Percentiles rank a stretch among this genome's conserved stretches.
phyloP scores from a whole-genome alignment of 1,140 invertebrate species.

The Pseudomyrmex concolor region DNA sequence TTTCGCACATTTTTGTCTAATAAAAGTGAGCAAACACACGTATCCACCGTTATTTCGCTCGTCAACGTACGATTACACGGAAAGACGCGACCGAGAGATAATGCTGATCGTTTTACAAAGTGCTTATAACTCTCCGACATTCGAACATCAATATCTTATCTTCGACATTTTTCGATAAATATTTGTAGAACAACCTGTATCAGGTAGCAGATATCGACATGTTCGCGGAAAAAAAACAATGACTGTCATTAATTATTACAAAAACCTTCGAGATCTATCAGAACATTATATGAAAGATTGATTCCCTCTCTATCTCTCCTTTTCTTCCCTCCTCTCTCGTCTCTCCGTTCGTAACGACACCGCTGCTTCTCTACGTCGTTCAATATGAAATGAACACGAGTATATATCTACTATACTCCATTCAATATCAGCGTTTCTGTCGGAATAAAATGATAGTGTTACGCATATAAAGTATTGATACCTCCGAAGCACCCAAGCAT shows the following conservation, averaged over 20 bases:
- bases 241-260: neutral
- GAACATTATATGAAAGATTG: too few species aligned
- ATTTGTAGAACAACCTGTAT: neutral
- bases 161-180: neutral
- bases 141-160: neutral
- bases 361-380: neutral
- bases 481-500: slow-evolving; percentile 1
- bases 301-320: too few species aligned
- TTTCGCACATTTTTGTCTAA: slow-evolving; percentile 10
- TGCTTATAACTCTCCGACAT: neutral
- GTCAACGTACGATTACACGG: neutral
- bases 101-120: neutral
- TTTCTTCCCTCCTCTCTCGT: too few species aligned
- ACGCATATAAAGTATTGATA: slow-evolving; percentile 25
- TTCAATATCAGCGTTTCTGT: slow-evolving; percentile 9
- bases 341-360: too few species aligned
- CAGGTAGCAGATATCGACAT: neutral
- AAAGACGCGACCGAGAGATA: neutral
- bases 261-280: neutral
- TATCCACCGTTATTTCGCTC: neutral
- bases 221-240: neutral
- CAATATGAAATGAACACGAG: slow-evolving; percentile 19
- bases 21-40: slow-evolving; percentile 1
- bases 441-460: slow-evolving; percentile 42
- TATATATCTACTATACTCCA: neutral